Base-by-base conservation (phyloP, 2,888 invertebrate genomes). In the Ormia ochracea region DNA sequence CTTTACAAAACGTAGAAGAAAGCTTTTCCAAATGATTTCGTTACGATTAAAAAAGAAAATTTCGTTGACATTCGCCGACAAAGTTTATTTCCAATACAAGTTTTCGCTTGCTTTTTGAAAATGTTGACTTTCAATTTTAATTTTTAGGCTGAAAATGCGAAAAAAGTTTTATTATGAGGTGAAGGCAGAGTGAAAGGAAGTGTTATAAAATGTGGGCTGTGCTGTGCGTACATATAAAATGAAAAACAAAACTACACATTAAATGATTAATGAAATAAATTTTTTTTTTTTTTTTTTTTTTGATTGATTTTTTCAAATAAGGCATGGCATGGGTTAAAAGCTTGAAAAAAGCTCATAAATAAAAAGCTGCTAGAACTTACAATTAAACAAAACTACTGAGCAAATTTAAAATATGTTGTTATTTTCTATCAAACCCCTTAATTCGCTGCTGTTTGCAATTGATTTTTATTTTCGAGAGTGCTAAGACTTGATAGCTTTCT, bases 381-480 rank as follows among this genome's bases (percentile, higher is more conserved):
- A 19, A n/a, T 48, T 43, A 14, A 41, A 10, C 38, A 70, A 70
- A 61, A 52, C 59, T 72, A 63, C 61, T 52, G 14, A n/a, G n/a
- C 26, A 41, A 28, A 4, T 17, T 28, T 38, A 4, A 31, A 10
- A 9, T 33, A 17, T 19, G 5, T 63, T 31, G 61, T 54, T 63
- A 41, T 43, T 63, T 38, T 45, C 12, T 7, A n/a, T 21, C 6
- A n/a, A 50, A 41, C 10, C n/a, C 17, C 21, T 38, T 38, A 14
- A 45, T 50, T 21, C 17, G 19, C 10, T 19, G 26, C n/a, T 26
- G 6, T n/a, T 66, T 45, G 26, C 23, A 50, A 33, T 26, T 14
- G 4, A 1, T 52, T 56, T 75, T 54, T 68, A 56, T 14, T 78
- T 81, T 77, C 78, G 77, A 78, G 76, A 81, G 80, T 50, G 80